Base-by-base conservation (phyloP, 2,888 invertebrate genomes). In the Cheilosia grossa region DNA sequence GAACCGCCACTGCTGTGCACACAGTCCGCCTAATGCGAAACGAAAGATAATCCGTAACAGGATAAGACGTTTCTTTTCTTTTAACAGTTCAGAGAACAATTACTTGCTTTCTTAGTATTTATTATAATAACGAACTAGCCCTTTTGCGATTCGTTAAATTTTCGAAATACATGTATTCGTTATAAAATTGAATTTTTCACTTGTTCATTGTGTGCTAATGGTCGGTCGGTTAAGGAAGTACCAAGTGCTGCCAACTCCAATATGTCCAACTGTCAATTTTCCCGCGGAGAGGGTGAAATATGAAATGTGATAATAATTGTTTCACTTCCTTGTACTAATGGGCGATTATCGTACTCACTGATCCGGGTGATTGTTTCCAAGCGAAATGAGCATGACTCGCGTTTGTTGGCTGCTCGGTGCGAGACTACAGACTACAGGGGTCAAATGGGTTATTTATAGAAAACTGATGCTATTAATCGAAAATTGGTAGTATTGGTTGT, bases 301-400 rank as follows among this genome's bases (percentile, higher is more conserved):
- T 42, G 61, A 77, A 67, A 49, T 37, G 44, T 72, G 70, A 44
- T 59, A 19, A 37, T 51, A 70, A 78, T 49, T 27, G 33, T 33
- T 66, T 53, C 21, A 64, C 66, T 82, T 82, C 82, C 82, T 77
- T 51, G 33, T 54, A 67, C 17, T 72, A 59, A 82, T 70, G 21
- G 82, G 9, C 24, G 54, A 82, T 82, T 72, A 82, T 72, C 77
- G 30, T 24, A 64, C 40, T 64, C 64, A 77, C 30, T 66, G 72
- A 77, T 82, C 82, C 72, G 77, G 82, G 58, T 77, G 75, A 51
- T 58, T 70, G 75, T 51, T 59, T 42, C 30, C 53, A 54, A 51
- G 51, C 17, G 30, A 21, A 44, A 51, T 19, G 54, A 59, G 44
- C 19, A 47, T 15, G 61, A n/a, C 17, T 49, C 53, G 44, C 53